These are phyloP conservation scores for Asbolus verrucosus DNA, from an alignment of 1,140 invertebrate genomes.

Conservation along the genomic window DNA sequence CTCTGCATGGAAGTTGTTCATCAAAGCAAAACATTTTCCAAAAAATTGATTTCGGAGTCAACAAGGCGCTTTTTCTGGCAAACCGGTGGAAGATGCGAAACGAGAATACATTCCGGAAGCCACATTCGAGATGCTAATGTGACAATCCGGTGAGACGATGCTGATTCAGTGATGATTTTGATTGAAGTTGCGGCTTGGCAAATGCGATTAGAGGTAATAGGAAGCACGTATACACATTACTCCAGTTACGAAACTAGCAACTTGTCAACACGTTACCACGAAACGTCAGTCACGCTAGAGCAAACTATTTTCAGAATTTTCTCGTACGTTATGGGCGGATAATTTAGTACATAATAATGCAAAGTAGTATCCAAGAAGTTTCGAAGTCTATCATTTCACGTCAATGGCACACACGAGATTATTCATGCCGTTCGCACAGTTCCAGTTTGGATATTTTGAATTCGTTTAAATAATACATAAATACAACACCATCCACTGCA, in stretches of 20 bases:
- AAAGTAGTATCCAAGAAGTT: slow-evolving; percentile 34
- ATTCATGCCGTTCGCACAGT: slow-evolving; percentile 20
- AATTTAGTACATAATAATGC: slow-evolving; percentile 42
- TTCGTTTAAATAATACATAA: slow-evolving; percentile 10
- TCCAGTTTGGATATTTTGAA: slow-evolving; percentile 3
- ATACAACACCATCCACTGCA: slow-evolving; percentile 6
- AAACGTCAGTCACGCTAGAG: slow-evolving; percentile 16
- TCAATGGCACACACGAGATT: slow-evolving; percentile 28
- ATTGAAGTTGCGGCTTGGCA: slow-evolving; percentile 28
- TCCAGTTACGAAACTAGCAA: slow-evolving; percentile 17
- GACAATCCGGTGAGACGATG: slow-evolving; percentile 8
- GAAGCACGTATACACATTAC: slow-evolving; percentile 32
- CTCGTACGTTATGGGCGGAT: slow-evolving; percentile 19
- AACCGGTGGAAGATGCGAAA: too few relatives aligned
- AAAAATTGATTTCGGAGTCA: too few relatives aligned
- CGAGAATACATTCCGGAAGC: too few relatives aligned
- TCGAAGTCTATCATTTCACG: slow-evolving; percentile 39
- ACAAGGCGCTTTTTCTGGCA: too few relatives aligned
- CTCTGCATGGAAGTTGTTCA: too few relatives aligned
- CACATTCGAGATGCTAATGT: slow-evolving; percentile 18
- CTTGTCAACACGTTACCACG: slow-evolving; percentile 31
- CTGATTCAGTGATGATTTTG: slow-evolving; percentile 31
- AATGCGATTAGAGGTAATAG: slow-evolving; percentile 35
- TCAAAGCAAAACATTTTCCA: too few relatives aligned
- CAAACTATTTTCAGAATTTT: background rate